Conservation (phyloP, 2,113 vertebrate genomes). For the Callithrix jacchus region DNA sequence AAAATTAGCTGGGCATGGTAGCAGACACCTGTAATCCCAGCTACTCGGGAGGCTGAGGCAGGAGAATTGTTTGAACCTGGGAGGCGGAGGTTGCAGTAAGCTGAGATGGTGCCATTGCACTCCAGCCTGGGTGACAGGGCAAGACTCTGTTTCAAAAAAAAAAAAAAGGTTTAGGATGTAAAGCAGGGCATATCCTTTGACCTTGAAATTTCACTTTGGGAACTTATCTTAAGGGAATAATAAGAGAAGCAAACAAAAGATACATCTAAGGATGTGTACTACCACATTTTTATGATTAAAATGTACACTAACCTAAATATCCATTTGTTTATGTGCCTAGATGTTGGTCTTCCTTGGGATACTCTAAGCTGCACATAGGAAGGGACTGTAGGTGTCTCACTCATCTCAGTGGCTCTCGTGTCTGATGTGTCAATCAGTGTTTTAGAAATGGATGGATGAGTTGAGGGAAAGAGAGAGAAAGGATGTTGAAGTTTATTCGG, state of each 20-base stretch:
- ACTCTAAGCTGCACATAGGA: neutral
- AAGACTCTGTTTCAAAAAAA: too few relatives aligned
- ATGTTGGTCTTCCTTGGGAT: neutral
- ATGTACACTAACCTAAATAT: neutral
- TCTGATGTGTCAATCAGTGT: neutral
- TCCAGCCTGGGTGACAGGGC: too few relatives aligned
- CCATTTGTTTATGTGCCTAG: neutral
- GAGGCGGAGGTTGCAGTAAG: too few relatives aligned
- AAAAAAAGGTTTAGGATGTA: too few relatives aligned
- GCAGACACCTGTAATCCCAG: too few relatives aligned
- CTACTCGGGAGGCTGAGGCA: too few relatives aligned
- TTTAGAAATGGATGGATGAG: too few relatives aligned
- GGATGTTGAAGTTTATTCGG: neutral
- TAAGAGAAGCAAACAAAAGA: neutral
- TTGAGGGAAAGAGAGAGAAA: neutral
- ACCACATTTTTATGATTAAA: neutral
- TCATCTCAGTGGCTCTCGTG: neutral
- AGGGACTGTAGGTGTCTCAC: neutral
- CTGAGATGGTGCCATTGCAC: too few relatives aligned
- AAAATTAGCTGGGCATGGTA: too few relatives aligned
- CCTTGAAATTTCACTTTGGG: neutral
- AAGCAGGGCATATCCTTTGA: neutral
- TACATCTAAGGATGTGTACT: fast-evolving
- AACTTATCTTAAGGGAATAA: neutral
- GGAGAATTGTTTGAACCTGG: too few relatives aligned